Evolutionary conservation across 2,113 vertebrate genomes (phyloP).

Genomic region (Cottus gobio): DNA sequence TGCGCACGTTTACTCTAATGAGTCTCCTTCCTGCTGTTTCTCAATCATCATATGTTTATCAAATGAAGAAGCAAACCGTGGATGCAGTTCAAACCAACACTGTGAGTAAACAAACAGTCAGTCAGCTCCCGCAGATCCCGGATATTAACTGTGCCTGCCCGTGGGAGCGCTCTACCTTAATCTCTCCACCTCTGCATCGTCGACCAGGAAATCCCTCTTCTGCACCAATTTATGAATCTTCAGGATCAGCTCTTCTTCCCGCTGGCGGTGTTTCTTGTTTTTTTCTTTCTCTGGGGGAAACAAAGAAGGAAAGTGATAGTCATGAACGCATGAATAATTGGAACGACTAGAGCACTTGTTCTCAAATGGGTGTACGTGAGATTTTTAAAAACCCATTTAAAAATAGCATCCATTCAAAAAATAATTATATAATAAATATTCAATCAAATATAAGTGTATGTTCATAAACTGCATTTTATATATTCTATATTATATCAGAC

Average conservation of each 20-base stretch:
- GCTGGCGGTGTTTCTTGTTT: slow-evolving; percentile 89
- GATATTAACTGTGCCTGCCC: neutral
- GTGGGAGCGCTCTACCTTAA: slow-evolving; percentile 84
- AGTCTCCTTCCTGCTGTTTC: slow-evolving; percentile 14
- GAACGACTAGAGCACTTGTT: no score
- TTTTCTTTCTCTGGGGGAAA: slow-evolving; percentile 90
- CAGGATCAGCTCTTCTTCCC: slow-evolving; percentile 94
- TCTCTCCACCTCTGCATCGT: slow-evolving; percentile 97
- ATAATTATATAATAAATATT: no score
- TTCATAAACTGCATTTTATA: no score
- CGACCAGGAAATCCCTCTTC: slow-evolving; percentile 98
- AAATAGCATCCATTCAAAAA: no score
- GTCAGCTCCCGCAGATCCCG: neutral
- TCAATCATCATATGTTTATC: neutral
- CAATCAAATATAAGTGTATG: no score
- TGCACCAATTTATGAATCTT: slow-evolving; percentile 98
- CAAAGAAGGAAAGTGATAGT: neutral
- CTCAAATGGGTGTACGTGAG: no score
- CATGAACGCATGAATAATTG: neutral
- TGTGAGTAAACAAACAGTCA: neutral
- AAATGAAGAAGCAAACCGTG: slow-evolving; percentile 9
- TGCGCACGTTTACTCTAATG: slow-evolving; percentile 36
- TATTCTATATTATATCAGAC: no score
- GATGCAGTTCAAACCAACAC: neutral
- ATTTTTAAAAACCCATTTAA: no score